A percentile compares a stretch with the other conserved stretches of the same genome.
Evolutionary conservation across 2,797 vertebrate species (phyloP).

Genomic region (Cryptoblepharus egeriae): DNA sequence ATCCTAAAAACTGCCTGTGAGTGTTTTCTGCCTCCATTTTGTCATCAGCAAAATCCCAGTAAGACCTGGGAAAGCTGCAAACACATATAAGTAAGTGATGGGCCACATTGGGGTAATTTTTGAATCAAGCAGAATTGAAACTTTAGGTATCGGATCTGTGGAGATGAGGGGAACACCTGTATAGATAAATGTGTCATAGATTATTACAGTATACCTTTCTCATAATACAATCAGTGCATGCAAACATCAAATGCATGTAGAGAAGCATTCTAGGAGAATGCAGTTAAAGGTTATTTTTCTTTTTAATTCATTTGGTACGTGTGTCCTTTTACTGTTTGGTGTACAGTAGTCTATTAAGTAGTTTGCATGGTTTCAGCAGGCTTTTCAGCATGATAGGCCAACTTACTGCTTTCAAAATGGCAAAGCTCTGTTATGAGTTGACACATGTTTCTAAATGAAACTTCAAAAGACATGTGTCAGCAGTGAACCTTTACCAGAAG

Average conservation of each 20-base stretch:
- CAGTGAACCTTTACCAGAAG: background rate
- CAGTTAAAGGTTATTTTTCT: background rate
- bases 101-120: no score
- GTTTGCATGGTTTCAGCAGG: background rate
- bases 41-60: no score
- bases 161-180: no score
- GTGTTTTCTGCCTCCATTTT: no score
- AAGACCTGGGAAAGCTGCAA: no score
- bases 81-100: no score
- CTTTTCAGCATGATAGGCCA: background rate
- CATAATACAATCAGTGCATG: background rate
- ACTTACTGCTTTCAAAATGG: background rate
- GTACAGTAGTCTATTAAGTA: background rate
- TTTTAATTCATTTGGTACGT: background rate
- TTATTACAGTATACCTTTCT: no score
- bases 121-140: no score
- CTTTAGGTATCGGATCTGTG: no score
- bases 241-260: background rate
- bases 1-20: no score
- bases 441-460: constrained; percentile 13
- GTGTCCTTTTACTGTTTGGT: background rate
- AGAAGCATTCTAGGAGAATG: no score
- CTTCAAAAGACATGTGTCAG: constrained; percentile 17
- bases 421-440: background rate
- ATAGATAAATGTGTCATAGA: no score